phyloP scores from a whole-genome alignment of 2,113 vertebrate species.

The Bubo scandiacus region DNA sequence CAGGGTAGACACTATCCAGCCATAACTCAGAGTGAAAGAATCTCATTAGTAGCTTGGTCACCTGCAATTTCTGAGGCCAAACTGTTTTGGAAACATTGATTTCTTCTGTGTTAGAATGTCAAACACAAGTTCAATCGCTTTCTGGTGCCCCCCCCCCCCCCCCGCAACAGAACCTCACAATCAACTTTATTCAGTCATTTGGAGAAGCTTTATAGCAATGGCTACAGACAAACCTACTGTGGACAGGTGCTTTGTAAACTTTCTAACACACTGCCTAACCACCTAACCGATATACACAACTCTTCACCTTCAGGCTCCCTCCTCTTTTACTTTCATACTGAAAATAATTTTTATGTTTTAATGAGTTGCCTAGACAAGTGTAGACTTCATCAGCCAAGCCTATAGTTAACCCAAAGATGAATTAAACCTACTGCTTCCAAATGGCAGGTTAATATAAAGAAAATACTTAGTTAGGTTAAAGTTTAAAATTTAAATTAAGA shows the following conservation, averaged over 20 bases:
- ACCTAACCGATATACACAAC: not conserved
- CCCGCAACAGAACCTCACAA: not conserved
- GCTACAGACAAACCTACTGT: not conserved
- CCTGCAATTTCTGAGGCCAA: not conserved
- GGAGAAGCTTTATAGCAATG: not conserved
- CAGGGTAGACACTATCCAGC: not conserved
- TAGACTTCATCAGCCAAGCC: not conserved
- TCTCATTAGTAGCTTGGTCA: not conserved
- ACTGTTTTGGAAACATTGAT: not conserved
- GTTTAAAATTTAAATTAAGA: not conserved
- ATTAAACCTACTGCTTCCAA: not conserved
- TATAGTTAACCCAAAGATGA: not conserved
- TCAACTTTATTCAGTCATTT: not conserved
- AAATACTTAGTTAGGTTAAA: not conserved
- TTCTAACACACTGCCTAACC: not conserved
- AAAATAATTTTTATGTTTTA: not conserved
- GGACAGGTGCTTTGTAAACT: not conserved
- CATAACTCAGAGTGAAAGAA: not conserved
- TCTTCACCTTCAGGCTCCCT: not conserved
- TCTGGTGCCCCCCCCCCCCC: accelerated
- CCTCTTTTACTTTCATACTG: not conserved
- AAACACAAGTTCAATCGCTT: not conserved
- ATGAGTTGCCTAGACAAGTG: not conserved
- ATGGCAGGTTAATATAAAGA: not conserved
- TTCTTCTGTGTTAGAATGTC: not conserved